Evolutionary conservation across 1,140 invertebrate genomes (phyloP), one percentile per base, ranked within the genome.

Genomic region (Yoshiicerus persimilis): DNA sequence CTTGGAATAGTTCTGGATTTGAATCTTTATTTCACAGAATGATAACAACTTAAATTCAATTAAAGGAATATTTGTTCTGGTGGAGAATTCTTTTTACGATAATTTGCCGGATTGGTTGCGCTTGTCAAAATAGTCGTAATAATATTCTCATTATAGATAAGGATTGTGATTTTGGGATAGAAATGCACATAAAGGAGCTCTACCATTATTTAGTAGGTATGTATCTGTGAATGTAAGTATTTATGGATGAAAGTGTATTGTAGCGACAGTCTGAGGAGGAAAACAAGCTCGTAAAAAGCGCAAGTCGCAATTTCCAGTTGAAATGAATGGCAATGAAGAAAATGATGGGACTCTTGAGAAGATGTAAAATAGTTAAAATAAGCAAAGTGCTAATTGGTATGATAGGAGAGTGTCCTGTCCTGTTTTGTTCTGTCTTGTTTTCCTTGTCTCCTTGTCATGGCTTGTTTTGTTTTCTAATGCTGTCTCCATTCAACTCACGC

Each of bases 121-220:
- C 36, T 38, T 80, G 75, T 80, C 75, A 80, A 80, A 80, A 80
- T 36, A 80, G 75, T 80, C 75, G 32, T 80, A 80, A 80, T 80
- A 80, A 36, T 70, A 70, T 38, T 80, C 75, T 6, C n/a, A 36
- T 34, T n/a, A 4, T 23, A 80, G 30, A 36, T 36, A 9, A 34
- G 32, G 20, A 32, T 66, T n/a, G n/a, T n/a, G n/a, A n/a, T n/a
- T n/a, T 80, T 6, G 20, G 2, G 32, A 80, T 38, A n/a, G 13
- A 47, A 4, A 47, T 47, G 41, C 20, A 47, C 16, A 56, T n/a
- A 16, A 47, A 47, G 11, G 16, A 16, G 23, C 0, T 10, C 4
- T 27, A 27, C 8, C 27, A 70, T 64, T 64, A 56, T 56, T 56
- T 56, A 5, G 47, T 56, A 56, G 41, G 41, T 47, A 20, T 47